These are phyloP conservation scores for Oncorhynchus mykiss DNA, from an alignment of 2,113 vertebrate genomes.

Conservation along the genomic window DNA sequence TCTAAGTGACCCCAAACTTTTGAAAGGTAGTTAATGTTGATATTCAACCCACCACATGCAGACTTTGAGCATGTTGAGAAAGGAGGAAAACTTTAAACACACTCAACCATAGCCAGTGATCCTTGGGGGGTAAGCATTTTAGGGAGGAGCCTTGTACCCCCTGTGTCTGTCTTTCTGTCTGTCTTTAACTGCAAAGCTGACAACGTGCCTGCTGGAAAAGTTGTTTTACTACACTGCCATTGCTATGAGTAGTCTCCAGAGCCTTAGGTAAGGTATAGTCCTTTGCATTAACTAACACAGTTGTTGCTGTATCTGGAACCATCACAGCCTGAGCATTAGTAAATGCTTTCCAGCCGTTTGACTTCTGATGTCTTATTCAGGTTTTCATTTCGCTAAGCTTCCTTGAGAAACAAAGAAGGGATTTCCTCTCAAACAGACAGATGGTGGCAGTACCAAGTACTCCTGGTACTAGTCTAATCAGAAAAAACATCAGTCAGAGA, in stretches of 20 bases:
- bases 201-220: conserved; percentile 60
- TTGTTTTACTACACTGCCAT: conserved; percentile 59
- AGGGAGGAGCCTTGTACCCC: conserved; percentile 46
- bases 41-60: background rate
- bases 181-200: conserved; percentile 53
- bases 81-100: background rate
- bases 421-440: conserved; percentile 74
- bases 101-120: conserved; percentile 50
- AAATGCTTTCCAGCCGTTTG: conserved; percentile 69
- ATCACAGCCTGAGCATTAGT: conserved; percentile 29
- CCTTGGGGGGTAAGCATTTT: conserved; percentile 60
- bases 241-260: conserved; percentile 57
- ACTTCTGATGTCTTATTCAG: conserved; percentile 71
- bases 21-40: too few species aligned
- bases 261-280: conserved; percentile 54
- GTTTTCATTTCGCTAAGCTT: conserved; percentile 68
- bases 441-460: conserved; percentile 61
- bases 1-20: too few species aligned
- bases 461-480: conserved; percentile 47
- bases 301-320: conserved; percentile 47
- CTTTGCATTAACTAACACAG: conserved; percentile 65
- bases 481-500: conserved; percentile 48
- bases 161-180: conserved; percentile 46
- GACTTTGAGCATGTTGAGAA: background rate
- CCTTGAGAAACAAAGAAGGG: conserved; percentile 77